A percentile compares a stretch with the other conserved stretches of the same genome.
These are phyloP conservation scores for Littorina saxatilis DNA, from an alignment of 1,140 invertebrate species.

Conservation along the genomic window DNA sequence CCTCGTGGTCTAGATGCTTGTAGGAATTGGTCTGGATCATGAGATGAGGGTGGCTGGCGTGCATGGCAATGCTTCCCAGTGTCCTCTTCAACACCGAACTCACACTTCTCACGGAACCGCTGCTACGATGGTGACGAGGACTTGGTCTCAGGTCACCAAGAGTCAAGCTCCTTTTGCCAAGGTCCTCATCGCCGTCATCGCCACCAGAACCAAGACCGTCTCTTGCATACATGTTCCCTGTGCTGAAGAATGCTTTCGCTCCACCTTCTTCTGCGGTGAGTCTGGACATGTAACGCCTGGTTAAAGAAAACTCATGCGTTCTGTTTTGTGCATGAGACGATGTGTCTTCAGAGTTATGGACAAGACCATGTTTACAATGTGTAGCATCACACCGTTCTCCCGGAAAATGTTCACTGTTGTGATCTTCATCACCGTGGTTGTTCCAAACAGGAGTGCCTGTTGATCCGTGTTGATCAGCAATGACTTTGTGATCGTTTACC, in stretches of 20 bases:
- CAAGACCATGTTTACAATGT: too few relatives aligned
- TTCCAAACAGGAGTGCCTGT: too few relatives aligned
- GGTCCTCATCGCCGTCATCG: background rate
- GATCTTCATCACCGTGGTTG: too few relatives aligned
- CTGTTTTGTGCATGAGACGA: too few relatives aligned
- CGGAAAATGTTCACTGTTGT: too few relatives aligned
- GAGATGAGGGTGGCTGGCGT: constrained; percentile 1
- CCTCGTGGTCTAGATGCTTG: background rate
- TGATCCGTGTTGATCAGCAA: too few relatives aligned
- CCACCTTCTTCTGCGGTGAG: too few relatives aligned
- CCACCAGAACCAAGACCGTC: background rate
- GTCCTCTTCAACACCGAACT: background rate
- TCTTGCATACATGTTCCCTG: background rate
- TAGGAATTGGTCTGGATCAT: background rate
- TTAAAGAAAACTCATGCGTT: too few relatives aligned
- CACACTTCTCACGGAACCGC: background rate
- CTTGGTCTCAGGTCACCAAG: background rate
- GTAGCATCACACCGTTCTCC: too few relatives aligned
- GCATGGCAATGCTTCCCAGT: background rate
- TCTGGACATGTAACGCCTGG: too few relatives aligned
- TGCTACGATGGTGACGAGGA: background rate
- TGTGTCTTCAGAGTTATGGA: too few relatives aligned
- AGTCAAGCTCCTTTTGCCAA: background rate
- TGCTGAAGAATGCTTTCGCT: background rate
- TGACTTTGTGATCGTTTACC: too few relatives aligned